Conservation (phyloP, 2,888 invertebrate genomes). For the Diarsia mendica region DNA sequence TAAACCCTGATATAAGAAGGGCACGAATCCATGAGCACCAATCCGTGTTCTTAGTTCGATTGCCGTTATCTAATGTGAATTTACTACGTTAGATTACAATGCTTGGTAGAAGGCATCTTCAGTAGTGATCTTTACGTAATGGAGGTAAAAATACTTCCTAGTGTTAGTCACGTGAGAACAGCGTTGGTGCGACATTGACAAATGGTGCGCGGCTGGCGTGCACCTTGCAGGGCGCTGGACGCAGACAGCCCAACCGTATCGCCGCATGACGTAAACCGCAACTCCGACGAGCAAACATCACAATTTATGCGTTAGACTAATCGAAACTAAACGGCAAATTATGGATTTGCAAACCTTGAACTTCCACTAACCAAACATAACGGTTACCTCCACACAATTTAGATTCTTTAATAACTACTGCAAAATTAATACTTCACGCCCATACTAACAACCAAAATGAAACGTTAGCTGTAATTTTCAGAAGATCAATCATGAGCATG, state of each 20-base stretch:
- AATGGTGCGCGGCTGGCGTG: constrained; percentile 75
- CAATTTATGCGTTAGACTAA: constrained; percentile 68
- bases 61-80: constrained; percentile 85
- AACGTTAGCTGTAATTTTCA: constrained; percentile 49
- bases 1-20: constrained; percentile 78
- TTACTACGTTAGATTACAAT: constrained; percentile 83
- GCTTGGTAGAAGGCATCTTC: constrained; percentile 74
- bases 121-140: constrained; percentile 83
- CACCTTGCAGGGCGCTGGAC: constrained; percentile 48
- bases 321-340: constrained; percentile 71
- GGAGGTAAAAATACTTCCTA: constrained; percentile 84
- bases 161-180: constrained; percentile 82
- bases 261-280: constrained; percentile 32
- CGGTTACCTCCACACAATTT: constrained; percentile 59
- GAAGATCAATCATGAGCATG: constrained; percentile 58
- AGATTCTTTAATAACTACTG: constrained; percentile 53
- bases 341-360: constrained; percentile 71
- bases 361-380: constrained; percentile 62
- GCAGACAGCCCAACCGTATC: constrained; percentile 45
- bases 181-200: constrained; percentile 81
- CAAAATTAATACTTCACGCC: constrained; percentile 43
- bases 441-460: constrained; percentile 39
- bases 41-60: constrained; percentile 80
- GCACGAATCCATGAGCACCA: constrained; percentile 82
- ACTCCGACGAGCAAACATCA: constrained; percentile 67